Conservation (phyloP, 2,888 invertebrate genomes). For the Protodeltote pygarga region DNA sequence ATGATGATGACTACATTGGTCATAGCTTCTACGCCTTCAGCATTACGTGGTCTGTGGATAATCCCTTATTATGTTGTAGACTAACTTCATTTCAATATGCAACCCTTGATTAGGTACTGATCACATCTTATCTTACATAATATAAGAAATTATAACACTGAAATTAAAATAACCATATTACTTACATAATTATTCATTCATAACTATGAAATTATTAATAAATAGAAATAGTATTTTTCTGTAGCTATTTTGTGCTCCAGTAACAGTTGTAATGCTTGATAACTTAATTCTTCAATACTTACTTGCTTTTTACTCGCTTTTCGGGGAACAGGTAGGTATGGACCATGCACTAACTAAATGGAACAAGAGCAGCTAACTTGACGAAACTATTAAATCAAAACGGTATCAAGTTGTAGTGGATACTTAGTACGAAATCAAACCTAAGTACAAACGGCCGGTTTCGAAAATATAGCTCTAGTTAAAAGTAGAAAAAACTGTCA, state of each 20-base stretch:
- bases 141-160: no score
- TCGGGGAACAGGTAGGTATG: constrained; percentile 39
- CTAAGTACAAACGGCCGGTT: no score
- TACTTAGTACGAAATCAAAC: no score
- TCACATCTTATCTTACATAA: constrained; percentile 10
- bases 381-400: no score
- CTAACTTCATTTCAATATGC: no score
- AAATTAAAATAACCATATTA: constrained; percentile 31
- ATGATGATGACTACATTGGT: no score
- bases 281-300: constrained; percentile 25
- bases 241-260: constrained; percentile 44
- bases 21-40: no score
- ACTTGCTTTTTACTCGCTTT: constrained; percentile 19
- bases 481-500: no score
- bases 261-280: constrained; percentile 27
- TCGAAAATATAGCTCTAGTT: no score
- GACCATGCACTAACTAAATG: constrained; percentile 22
- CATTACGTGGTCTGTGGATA: no score
- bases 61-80: no score
- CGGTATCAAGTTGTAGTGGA: no score
- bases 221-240: constrained; percentile 45
- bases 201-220: constrained; percentile 32
- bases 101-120: constrained; percentile 4
- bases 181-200: constrained; percentile 32
- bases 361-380: constrained; percentile 1